Evolutionary conservation across 2,113 vertebrate genomes (phyloP), one percentile per base, ranked within the genome.

Genomic region (Ellobius talpinus): DNA sequence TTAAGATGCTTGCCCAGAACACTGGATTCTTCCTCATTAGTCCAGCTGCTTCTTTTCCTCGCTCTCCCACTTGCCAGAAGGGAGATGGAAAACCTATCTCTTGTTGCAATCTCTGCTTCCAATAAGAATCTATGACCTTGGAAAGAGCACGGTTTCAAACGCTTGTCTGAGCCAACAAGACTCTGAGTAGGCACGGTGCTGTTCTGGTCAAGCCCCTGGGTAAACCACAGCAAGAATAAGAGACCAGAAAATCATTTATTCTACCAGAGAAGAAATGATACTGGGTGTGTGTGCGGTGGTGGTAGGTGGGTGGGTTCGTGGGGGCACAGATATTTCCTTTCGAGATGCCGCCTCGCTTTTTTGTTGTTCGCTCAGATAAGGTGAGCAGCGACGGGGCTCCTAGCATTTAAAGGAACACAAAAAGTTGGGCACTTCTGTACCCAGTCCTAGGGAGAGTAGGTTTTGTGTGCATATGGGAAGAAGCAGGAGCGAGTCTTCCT

Each of bases 11-110:
- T 50, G 77, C 88, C 70, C 89, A 72, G 91, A 66, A 5, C 9
- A 10, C 76, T 29, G 72, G 93, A 47, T 93, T 86, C 92, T 94
- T 90, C 29, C 92, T 86, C 77, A 63, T 33, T 39, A 74, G 33
- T 85, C 90, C 95, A 97, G 95, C 92, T 95, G 96, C 95, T 68
- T 61, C 79, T 77, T 85, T 79, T 47, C 76, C 52, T 17, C 9
- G 14, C 77, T 24, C 63, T 77, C 89, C 65, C 87, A 17, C 24
- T 63, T 76, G 91, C 92, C 94, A 92, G 77, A 88, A 95, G 72
- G 89, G 82, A 93, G 76, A 76, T 0, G 0, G 63, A 58, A 93
- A 88, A 86, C n/a, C 13, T 24, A 33, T 52, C 70, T 90, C 88
- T 86, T n/a, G 77, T n/a, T 61, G 87, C 73, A 58, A 6, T 58